Conservation (phyloP, 1,140 invertebrate species). For the Drosophila carrolli region DNA sequence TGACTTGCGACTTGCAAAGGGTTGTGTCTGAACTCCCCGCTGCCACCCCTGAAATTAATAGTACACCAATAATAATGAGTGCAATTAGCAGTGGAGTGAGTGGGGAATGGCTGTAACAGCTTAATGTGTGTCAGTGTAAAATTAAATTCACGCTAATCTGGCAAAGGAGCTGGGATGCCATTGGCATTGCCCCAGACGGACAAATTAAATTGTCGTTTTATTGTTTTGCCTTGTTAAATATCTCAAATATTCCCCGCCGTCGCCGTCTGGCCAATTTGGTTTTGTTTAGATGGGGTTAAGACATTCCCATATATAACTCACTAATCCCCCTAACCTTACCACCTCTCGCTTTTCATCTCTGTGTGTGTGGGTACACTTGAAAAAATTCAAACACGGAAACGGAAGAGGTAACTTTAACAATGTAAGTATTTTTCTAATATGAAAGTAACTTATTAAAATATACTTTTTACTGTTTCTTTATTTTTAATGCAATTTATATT, state of each 20-base stretch:
- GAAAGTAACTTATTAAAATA: no score
- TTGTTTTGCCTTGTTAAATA: conserved; percentile 77
- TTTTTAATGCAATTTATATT: no score
- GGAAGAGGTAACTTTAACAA: not conserved
- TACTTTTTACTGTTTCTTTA: no score
- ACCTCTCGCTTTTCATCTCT: not conserved
- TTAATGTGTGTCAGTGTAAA: conserved; percentile 80
- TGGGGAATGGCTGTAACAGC: conserved; percentile 46
- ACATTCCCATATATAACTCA: conserved; percentile 79
- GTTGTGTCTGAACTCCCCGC: conserved; percentile 26
- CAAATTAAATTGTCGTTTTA: conserved; percentile 82
- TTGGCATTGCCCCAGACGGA: conserved; percentile 42
- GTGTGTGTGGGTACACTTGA: conserved; percentile 1
- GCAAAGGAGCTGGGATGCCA: conserved; percentile 35
- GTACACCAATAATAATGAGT: conserved; percentile 80
- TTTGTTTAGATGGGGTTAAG: conserved; percentile 82
- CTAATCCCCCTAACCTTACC: conserved; percentile 61
- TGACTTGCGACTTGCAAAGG: conserved; percentile 27
- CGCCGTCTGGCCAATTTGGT: conserved; percentile 65
- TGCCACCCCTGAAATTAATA: conserved; percentile 54
- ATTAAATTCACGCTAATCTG: conserved; percentile 79
- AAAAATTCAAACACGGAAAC: not conserved
- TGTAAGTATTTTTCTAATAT: no score
- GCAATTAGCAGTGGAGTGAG: conserved; percentile 55
- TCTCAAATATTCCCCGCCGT: conserved; percentile 70